These are phyloP conservation scores for Dryobota labecula DNA, from an alignment of 2,888 invertebrate genomes.

Conservation along the genomic window DNA sequence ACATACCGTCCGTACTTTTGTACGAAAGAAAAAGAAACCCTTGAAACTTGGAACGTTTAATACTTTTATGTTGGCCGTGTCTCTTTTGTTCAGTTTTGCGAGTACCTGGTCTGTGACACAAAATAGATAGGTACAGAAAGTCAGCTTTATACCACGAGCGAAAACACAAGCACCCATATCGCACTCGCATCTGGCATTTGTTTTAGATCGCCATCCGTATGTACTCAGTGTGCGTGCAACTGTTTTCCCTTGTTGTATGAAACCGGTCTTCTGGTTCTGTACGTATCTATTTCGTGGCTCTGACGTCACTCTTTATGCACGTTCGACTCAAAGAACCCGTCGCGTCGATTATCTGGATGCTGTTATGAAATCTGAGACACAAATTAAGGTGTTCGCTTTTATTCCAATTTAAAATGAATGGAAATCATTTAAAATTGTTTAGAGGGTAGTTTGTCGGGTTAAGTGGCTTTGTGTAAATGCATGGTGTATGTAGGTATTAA, in stretches of 20 bases:
- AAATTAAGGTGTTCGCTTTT: slow-evolving; percentile 23
- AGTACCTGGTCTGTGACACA: slow-evolving; percentile 38
- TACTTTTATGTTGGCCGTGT: slow-evolving; percentile 68
- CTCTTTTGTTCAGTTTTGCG: slow-evolving; percentile 64
- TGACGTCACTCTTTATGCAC: slow-evolving; percentile 39
- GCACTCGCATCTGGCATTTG: background rate
- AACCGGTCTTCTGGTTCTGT: background rate
- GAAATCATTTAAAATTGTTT: background rate
- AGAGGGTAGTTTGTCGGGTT: background rate
- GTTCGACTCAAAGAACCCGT: slow-evolving; percentile 36
- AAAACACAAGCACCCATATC: background rate
- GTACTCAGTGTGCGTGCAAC: background rate
- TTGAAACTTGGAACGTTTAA: slow-evolving; percentile 68
- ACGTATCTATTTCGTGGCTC: background rate
- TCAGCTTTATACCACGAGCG: background rate
- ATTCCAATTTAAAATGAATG: slow-evolving; percentile 12
- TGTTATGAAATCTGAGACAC: slow-evolving; percentile 33
- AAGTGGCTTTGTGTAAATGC: background rate
- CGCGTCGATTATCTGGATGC: slow-evolving; percentile 21
- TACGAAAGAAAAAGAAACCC: slow-evolving; percentile 49
- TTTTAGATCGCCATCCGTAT: background rate
- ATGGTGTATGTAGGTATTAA: background rate
- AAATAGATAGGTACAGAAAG: background rate
- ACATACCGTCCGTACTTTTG: slow-evolving; percentile 9
- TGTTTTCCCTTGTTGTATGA: background rate